phyloP scores from a whole-genome alignment of 2,113 vertebrate species.

The Callionymus lyra region DNA sequence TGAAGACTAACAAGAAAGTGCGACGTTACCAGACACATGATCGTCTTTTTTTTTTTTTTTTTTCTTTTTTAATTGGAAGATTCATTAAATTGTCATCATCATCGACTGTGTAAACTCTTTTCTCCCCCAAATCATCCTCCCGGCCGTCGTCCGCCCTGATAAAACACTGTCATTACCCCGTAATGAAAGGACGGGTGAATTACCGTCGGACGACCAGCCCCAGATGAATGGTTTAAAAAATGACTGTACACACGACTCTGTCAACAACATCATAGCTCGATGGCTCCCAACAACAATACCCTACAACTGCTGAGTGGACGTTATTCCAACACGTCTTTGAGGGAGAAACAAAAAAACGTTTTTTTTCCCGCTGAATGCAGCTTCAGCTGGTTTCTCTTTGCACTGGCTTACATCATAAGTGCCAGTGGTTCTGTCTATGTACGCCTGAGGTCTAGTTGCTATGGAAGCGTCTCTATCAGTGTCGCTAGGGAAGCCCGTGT shows the following conservation, averaged over 20 bases:
- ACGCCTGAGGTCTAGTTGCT: slow-evolving; percentile 21
- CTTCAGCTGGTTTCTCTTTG: slow-evolving; percentile 16
- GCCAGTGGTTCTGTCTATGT: slow-evolving; percentile 19
- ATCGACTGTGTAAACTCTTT: slow-evolving; percentile 11
- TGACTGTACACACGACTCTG: too few relatives aligned
- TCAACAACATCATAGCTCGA: neutral
- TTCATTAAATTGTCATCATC: slow-evolving; percentile 11
- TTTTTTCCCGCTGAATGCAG: slow-evolving; percentile 18
- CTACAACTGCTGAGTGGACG: slow-evolving; percentile 12
- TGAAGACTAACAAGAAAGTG: slow-evolving; percentile 15
- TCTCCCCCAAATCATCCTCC: slow-evolving; percentile 4
- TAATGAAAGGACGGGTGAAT: slow-evolving; percentile 7
- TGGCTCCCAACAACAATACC: slow-evolving; percentile 14
- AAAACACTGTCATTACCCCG: slow-evolving; percentile 18
- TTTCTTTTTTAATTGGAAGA: too few relatives aligned
- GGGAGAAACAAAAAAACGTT: slow-evolving; percentile 17
- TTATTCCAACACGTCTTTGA: slow-evolving; percentile 10
- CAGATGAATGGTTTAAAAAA: slow-evolving; percentile 21
- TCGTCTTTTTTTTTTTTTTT: slow-evolving; percentile 10
- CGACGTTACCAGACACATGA: slow-evolving; percentile 11
- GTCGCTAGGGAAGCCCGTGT: slow-evolving; percentile 44
- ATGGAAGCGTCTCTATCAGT: slow-evolving; percentile 47
- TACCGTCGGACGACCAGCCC: slow-evolving; percentile 6
- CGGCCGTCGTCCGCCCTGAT: slow-evolving; percentile 13
- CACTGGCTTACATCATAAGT: slow-evolving; percentile 16